Percentiles rank a stretch among this genome's conserved stretches.
Conservation (phyloP, 2,113 vertebrate genomes). For the Cepphus grylle region DNA sequence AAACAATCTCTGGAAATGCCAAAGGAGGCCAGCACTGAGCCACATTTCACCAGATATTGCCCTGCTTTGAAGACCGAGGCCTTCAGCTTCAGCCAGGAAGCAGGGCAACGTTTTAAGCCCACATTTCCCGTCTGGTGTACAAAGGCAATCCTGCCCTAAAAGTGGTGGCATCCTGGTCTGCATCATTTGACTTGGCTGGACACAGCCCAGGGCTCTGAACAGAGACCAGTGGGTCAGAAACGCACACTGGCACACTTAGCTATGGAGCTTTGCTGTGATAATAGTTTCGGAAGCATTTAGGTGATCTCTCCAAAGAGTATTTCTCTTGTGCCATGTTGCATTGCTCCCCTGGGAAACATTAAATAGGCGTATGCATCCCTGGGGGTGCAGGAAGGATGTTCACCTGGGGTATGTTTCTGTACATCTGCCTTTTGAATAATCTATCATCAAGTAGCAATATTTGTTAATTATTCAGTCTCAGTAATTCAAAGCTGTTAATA, state of each 20-base stretch:
- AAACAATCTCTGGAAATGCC: not conserved
- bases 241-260: not conserved
- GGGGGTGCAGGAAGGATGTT: not conserved
- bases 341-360: not conserved
- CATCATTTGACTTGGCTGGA: not conserved
- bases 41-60: not conserved
- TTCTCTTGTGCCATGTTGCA: accelerated
- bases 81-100: not conserved
- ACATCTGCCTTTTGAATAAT: not conserved
- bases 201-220: not conserved
- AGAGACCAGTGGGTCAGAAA: not conserved
- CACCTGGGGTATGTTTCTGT: not conserved
- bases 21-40: not conserved
- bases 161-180: not conserved
- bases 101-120: not conserved
- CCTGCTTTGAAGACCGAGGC: not conserved
- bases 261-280: not conserved
- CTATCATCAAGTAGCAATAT: not conserved
- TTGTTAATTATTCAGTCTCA: conserved; percentile 52
- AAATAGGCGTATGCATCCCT: not conserved
- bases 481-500: conserved; percentile 51
- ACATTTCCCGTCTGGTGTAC: not conserved
- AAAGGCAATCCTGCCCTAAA: not conserved
- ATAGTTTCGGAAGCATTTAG: not conserved
- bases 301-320: not conserved